Percentiles rank a stretch among this genome's conserved stretches.
Conservation (phyloP, 1,140 invertebrate genomes). For the Pogonomyrmex barbatus region DNA sequence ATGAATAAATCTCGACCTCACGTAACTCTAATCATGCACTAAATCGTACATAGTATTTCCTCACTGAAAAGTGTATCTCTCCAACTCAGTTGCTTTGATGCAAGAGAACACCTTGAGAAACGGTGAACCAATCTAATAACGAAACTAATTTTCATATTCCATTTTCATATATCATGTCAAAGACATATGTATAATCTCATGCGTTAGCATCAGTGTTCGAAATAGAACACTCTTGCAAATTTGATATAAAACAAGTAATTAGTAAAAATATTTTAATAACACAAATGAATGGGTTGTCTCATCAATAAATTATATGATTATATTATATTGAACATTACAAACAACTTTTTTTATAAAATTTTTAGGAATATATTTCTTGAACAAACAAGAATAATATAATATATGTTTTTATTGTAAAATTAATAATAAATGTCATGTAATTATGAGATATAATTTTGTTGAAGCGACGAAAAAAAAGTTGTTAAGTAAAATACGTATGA, state of each 20-base stretch:
- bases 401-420: background rate
- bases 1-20: conserved; percentile 30
- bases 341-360: background rate
- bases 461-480: background rate
- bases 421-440: background rate
- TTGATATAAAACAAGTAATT: conserved; percentile 9
- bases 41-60: conserved; percentile 44
- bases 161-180: conserved; percentile 54
- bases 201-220: background rate
- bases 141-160: conserved; percentile 61
- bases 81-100: conserved; percentile 43
- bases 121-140: conserved; percentile 58
- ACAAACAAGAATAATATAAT: background rate
- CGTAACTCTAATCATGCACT: conserved; percentile 50
- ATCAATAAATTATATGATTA: background rate
- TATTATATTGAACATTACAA: background rate
- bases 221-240: conserved; percentile 2
- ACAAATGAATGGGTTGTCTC: background rate
- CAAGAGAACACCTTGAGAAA: conserved; percentile 61
- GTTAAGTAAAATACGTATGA: background rate
- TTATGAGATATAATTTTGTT: background rate
- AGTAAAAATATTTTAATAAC: conserved; percentile 32
- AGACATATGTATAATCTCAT: conserved; percentile 13
- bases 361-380: background rate
- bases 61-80: conserved; percentile 47